Evolutionary conservation across 2,797 vertebrate genomes (phyloP).

Genomic region (Erithacus rubecula): DNA sequence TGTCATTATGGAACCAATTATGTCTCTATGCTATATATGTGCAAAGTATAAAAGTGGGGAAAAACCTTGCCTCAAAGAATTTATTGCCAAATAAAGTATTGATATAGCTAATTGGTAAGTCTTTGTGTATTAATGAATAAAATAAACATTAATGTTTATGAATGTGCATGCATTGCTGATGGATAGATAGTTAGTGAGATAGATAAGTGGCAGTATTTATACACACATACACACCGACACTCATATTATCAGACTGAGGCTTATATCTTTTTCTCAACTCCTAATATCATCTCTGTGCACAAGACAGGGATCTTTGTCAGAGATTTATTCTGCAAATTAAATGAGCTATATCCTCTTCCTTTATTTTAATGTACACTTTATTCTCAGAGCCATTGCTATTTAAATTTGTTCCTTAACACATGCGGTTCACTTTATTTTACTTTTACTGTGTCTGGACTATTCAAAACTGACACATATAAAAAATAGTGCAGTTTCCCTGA

Average conservation of each 20-base stretch:
- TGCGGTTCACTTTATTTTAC: constrained; percentile 71
- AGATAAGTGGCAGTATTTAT: background rate
- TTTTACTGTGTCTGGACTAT: constrained; percentile 66
- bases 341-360: constrained; percentile 47
- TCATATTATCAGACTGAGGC: background rate
- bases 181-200: background rate
- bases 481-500: constrained; percentile 61
- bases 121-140: background rate
- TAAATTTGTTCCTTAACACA: constrained; percentile 69
- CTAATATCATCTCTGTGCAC: constrained; percentile 29
- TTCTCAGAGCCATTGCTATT: constrained; percentile 67
- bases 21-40: background rate
- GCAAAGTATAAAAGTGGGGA: background rate
- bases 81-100: background rate
- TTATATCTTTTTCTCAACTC: constrained; percentile 17
- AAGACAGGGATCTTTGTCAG: constrained; percentile 27
- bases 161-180: background rate
- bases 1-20: background rate
- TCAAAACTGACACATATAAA: constrained; percentile 72
- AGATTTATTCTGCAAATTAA: constrained; percentile 71
- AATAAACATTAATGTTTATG: background rate
- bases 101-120: background rate
- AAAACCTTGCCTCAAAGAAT: background rate
- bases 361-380: constrained; percentile 72
- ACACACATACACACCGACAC: background rate